Percentiles rank a stretch among this genome's conserved stretches.
These are phyloP conservation scores for Macroteleia sp. DNA, from an alignment of 2,888 invertebrate genomes.

Conservation along the genomic window DNA sequence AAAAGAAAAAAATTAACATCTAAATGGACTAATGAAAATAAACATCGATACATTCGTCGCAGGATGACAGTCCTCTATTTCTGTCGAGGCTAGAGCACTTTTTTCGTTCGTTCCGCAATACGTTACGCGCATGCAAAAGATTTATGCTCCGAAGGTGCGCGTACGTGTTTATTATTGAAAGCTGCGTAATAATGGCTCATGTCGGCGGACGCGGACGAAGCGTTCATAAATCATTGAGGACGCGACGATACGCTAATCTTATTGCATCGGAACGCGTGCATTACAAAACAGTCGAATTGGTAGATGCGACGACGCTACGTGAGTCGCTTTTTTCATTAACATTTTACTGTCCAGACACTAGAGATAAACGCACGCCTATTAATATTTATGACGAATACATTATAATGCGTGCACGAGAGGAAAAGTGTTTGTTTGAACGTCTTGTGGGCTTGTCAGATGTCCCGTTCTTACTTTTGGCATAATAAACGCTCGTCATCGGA, in stretches of 20 bases:
- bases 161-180: slow-evolving; percentile 77
- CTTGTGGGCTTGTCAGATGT: slow-evolving; percentile 22
- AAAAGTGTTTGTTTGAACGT: slow-evolving; percentile 43
- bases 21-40: slow-evolving; percentile 56
- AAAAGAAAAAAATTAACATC: slow-evolving; percentile 24
- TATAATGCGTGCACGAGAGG: slow-evolving; percentile 23
- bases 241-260: slow-evolving; percentile 76
- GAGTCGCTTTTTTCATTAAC: slow-evolving; percentile 34
- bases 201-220: slow-evolving; percentile 68
- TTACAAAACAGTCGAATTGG: slow-evolving; percentile 54
- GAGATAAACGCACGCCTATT: slow-evolving; percentile 42
- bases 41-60: slow-evolving; percentile 43
- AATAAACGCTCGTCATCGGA: slow-evolving; percentile 22
- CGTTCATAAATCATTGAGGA: slow-evolving; percentile 74
- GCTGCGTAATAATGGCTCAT: slow-evolving; percentile 74
- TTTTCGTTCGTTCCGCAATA: slow-evolving; percentile 41
- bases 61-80: slow-evolving; percentile 51
- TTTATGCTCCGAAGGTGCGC: slow-evolving; percentile 73
- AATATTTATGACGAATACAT: slow-evolving; percentile 54
- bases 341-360: slow-evolving; percentile 21
- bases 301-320: slow-evolving; percentile 21
- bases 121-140: slow-evolving; percentile 67
- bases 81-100: slow-evolving; percentile 49
- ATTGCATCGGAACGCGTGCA: slow-evolving; percentile 66
- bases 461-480: slow-evolving; percentile 39